These are phyloP conservation scores for Brachypalpus laphriformis DNA, from an alignment of 2,888 invertebrate species.

Conservation along the genomic window DNA sequence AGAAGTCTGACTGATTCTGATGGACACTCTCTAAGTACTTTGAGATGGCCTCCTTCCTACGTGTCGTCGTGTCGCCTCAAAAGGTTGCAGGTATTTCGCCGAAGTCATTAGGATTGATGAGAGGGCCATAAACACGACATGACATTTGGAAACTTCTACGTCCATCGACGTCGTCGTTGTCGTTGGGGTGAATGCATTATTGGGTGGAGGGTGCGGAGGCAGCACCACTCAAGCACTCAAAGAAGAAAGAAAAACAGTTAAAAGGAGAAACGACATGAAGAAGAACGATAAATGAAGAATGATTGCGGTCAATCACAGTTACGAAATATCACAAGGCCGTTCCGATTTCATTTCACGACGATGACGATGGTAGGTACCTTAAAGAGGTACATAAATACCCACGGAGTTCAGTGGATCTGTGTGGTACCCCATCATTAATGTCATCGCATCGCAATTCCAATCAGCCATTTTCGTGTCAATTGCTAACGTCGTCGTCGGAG, in stretches of 20 bases:
- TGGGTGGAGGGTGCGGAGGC: background rate
- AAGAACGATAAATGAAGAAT: constrained; percentile 58
- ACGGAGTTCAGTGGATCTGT: constrained; percentile 28
- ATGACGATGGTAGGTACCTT: constrained; percentile 15
- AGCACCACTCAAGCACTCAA: background rate
- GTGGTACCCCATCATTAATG: constrained; percentile 52
- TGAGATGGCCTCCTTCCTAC: constrained; percentile 17
- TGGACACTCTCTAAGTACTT: constrained; percentile 50
- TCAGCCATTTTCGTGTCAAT: constrained; percentile 25
- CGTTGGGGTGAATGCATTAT: constrained; percentile 28
- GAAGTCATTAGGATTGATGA: constrained; percentile 70
- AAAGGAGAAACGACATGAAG: constrained; percentile 13
- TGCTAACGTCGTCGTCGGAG: no score
- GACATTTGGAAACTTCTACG: constrained; percentile 44
- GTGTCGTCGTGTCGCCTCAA: background rate
- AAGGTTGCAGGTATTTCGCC: constrained; percentile 38
- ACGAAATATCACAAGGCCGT: constrained; percentile 71
- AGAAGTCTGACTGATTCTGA: constrained; percentile 38
- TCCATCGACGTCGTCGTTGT: background rate
- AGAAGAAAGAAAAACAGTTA: background rate
- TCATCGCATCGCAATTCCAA: constrained; percentile 61
- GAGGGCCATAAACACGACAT: constrained; percentile 49
- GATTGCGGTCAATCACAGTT: constrained; percentile 66
- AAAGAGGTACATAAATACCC: constrained; percentile 15
- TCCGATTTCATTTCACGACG: constrained; percentile 41